A percentile compares a stretch with the other conserved stretches of the same genome.
These are phyloP conservation scores for Spizaetus ornatus DNA, from an alignment of 2,113 vertebrate species.

Conservation along the genomic window DNA sequence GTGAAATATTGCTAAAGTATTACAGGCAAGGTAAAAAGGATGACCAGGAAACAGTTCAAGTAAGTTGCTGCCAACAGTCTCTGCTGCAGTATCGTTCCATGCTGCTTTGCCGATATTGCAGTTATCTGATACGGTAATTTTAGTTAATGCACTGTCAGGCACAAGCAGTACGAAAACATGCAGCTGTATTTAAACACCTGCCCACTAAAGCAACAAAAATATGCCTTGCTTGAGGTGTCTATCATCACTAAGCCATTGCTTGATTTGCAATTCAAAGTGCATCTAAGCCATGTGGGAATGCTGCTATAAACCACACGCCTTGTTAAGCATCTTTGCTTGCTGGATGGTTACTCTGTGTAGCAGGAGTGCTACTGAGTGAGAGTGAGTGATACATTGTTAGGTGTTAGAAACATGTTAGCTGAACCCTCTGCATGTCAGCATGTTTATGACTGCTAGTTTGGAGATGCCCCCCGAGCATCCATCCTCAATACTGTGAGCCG, in stretches of 20 bases:
- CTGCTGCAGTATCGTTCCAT: neutral
- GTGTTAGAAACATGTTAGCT: neutral
- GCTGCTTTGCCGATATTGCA: neutral
- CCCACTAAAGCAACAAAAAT: conserved; percentile 10
- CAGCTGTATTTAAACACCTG: conserved; percentile 36
- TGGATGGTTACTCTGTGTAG: neutral
- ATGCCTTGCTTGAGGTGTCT: neutral
- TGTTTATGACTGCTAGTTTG: neutral
- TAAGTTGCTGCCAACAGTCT: neutral
- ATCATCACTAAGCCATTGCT: neutral
- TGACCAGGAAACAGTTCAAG: neutral
- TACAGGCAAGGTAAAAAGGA: neutral
- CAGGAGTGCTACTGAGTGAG: neutral
- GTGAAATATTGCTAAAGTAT: neutral
- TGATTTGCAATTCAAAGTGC: neutral
- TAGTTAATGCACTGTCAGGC: neutral
- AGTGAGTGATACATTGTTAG: rapidly evolving
- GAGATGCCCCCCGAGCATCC: neutral
- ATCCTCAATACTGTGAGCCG: rapidly evolving
- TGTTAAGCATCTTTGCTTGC: neutral
- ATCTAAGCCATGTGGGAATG: neutral
- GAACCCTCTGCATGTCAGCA: neutral
- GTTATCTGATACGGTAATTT: neutral
- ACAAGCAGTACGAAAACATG: conserved; percentile 4
- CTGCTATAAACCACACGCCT: neutral